Evolutionary conservation across 2,113 vertebrate genomes (phyloP).

Genomic region (Carassius carassius): DNA sequence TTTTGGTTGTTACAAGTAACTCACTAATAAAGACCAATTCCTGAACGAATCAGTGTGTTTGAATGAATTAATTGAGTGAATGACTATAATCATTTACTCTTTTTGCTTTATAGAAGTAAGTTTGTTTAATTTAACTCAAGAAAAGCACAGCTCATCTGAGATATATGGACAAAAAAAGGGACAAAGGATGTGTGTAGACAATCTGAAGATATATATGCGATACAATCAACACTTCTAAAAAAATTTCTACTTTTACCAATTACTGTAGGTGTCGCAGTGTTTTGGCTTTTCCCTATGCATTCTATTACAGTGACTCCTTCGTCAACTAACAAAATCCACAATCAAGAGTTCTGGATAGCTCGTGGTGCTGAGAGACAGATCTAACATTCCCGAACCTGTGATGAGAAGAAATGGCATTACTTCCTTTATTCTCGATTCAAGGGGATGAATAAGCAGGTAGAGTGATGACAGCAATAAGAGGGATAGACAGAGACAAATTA

Average conservation of each 20-base stretch:
- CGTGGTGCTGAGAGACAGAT: neutral
- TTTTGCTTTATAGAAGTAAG: neutral
- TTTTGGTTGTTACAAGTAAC: too few species aligned
- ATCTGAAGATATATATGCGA: slow-evolving; percentile 11
- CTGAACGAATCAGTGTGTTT: too few species aligned
- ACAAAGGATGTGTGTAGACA: neutral
- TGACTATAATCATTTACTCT: too few species aligned
- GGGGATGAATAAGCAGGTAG: slow-evolving; percentile 5
- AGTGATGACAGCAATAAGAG: neutral
- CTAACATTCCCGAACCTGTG: slow-evolving; percentile 17
- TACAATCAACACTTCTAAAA: slow-evolving; percentile 1
- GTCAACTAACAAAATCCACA: neutral
- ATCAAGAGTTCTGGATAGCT: slow-evolving; percentile 28
- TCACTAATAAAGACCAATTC: too few species aligned
- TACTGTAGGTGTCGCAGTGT: neutral
- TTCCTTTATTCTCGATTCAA: neutral
- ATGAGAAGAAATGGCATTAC: slow-evolving; percentile 19
- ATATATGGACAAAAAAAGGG: neutral
- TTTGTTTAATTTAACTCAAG: neutral
- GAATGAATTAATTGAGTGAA: too few species aligned
- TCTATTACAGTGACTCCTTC: neutral
- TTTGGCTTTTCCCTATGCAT: neutral
- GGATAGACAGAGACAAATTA: slow-evolving; percentile 19
- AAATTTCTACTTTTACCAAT: neutral
- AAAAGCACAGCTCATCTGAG: neutral